Evolutionary conservation across 2,797 vertebrate genomes (phyloP).

Genomic region (Craterocephalus amniculus): DNA sequence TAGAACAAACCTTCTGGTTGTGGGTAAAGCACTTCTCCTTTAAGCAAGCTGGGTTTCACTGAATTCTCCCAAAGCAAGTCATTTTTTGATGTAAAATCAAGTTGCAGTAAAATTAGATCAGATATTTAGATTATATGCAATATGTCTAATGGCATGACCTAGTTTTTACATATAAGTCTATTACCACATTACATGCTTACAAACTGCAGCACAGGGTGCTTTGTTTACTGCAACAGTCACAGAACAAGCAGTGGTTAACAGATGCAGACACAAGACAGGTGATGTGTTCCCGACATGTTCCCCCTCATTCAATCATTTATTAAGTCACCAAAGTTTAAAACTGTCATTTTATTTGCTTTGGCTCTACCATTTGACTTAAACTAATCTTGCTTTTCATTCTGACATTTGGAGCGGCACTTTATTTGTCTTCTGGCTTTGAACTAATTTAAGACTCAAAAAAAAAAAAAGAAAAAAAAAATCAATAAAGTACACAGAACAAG

Average conservation of each 20-base stretch:
- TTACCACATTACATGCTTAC: not conserved
- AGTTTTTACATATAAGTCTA: not conserved
- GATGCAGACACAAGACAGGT: slow-evolving; percentile 1
- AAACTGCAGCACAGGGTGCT: slow-evolving; percentile 8
- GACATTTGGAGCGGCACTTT: slow-evolving; percentile 7
- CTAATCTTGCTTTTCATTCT: slow-evolving; percentile 11
- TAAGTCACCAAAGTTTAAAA: not conserved
- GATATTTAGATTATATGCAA: not conserved
- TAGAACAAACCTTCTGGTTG: not conserved
- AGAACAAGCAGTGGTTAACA: not conserved
- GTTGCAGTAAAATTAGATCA: no score
- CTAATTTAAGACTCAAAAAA: not conserved
- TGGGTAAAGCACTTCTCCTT: not conserved
- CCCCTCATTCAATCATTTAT: not conserved
- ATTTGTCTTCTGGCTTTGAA: slow-evolving; percentile 29
- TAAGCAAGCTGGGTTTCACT: not conserved
- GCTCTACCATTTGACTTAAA: not conserved
- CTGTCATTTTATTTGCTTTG: not conserved
- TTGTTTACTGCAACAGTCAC: not conserved
- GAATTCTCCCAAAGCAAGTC: not conserved
- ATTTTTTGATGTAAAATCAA: not conserved
- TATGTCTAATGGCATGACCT: not conserved
- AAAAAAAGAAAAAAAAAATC: slow-evolving; percentile 33
- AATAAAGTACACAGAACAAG: slow-evolving; percentile 42
- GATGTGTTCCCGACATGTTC: slow-evolving; percentile 31